Base-by-base conservation (phyloP, 2,797 vertebrate genomes). In the Lagocephalus sceleratus region DNA sequence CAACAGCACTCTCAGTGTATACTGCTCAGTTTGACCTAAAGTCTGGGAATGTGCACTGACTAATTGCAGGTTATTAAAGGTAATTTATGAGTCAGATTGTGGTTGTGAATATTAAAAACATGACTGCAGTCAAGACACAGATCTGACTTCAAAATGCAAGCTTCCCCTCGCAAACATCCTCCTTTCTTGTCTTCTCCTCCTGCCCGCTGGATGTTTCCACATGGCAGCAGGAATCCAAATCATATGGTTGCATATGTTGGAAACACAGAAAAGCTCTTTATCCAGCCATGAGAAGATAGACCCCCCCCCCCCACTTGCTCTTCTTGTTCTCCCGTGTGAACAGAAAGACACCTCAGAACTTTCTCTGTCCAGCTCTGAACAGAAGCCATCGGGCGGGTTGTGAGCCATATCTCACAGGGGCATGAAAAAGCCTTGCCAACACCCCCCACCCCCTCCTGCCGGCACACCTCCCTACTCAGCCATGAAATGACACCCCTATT, bases 401-500 rank as follows among this genome's bases (percentile, higher is more conserved):
- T 68, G 76, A 78, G 79, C 68, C 68, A 67, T 85, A 85, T 87
- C 83, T 88, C 82, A 82, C 78, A 72, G 74, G 69, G 66, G 80
- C 78, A 77, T 66, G 68, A 77, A 82, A 85, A 83, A 68, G 63
- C 59, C 68, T 67, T 19, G 20, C 39, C 40, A 23, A 5, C 42
- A 2, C 42, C 19, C 51, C 40, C 6, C 22, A 10, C 7, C 45
- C 20, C 14, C 54, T 17, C 22, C 48, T 54, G 50, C 46, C 26
- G 21, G 16, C 73, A 66, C 79, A 79, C 79, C 81, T 84, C 81
- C 80, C 76, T 75, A 78, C 73, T 85, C 85, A 85, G 79, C 83
- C 82, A 83, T 83, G 82, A 86, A 86, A 88, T 87, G 83, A 87
- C 84, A 86, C 83, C 85, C 72, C 84, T 86, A 84, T 85, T 88